Evolutionary conservation across 1,140 invertebrate species (phyloP).

Genomic region (silkworm (Bombyx mori)): DNA sequence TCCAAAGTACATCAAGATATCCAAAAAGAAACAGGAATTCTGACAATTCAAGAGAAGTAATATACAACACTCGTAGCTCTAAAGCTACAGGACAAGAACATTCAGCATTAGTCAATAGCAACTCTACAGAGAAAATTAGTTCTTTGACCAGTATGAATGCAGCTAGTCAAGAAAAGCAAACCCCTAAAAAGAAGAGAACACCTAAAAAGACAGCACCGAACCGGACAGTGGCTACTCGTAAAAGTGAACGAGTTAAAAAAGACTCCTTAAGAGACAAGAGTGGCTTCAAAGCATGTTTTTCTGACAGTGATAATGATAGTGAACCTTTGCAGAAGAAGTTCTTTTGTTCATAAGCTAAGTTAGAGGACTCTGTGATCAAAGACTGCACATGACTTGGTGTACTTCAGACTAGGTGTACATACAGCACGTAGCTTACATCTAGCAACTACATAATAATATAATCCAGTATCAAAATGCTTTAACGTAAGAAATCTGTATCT

Average conservation of each 20-base stretch:
- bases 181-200: conserved; percentile 4
- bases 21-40: conserved; percentile 37
- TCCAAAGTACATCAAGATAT: conserved; percentile 46
- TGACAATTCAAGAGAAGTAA: conserved; percentile 19
- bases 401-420: no score
- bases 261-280: conserved; percentile 44
- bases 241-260: conserved; percentile 15
- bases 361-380: no score
- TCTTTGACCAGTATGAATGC: conserved; percentile 43
- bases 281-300: conserved; percentile 55
- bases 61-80: conserved; percentile 22
- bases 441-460: no score
- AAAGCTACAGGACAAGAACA: conserved; percentile 26
- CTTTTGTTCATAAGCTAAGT: conserved; percentile 30
- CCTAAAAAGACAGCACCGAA: conserved; percentile 10
- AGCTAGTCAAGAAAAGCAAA: conserved; percentile 11
- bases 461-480: no score
- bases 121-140: conserved; percentile 38
- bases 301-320: conserved; percentile 57
- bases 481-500: no score
- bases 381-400: no score
- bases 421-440: no score
- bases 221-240: conserved; percentile 2
- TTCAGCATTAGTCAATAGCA: conserved; percentile 33
- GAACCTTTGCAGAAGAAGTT: conserved; percentile 45